These are phyloP conservation scores for Oenanthe melanoleuca DNA, from an alignment of 2,113 vertebrate genomes.

Conservation along the genomic window DNA sequence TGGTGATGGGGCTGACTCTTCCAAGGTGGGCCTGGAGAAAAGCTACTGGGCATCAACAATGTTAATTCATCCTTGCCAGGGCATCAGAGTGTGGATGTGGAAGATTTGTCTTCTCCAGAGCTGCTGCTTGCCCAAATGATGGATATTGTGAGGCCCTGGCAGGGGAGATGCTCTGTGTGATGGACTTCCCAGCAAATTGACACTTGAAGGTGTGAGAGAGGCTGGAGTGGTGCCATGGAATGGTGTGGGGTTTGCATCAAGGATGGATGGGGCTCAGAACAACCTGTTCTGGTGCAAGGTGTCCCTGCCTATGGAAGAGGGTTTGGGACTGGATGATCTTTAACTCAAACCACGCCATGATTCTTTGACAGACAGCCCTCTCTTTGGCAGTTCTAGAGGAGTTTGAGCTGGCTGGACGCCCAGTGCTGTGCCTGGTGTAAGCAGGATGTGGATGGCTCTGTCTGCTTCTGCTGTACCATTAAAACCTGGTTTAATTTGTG, in stretches of 20 bases:
- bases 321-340: background rate
- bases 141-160: background rate
- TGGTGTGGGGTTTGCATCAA: background rate
- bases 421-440: background rate
- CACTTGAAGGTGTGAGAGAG: rapidly evolving
- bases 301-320: background rate
- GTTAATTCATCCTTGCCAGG: background rate
- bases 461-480: background rate
- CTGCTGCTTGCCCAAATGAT: background rate
- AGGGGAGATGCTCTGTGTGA: background rate
- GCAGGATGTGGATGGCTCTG: background rate
- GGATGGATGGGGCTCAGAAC: rapidly evolving
- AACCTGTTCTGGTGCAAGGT: rapidly evolving
- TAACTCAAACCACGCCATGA: background rate
- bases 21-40: background rate
- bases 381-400: background rate
- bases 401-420: background rate
- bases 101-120: background rate
- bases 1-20: background rate
- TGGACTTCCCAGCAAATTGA: background rate
- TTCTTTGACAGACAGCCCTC: background rate
- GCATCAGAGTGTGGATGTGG: background rate
- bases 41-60: background rate
- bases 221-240: background rate
- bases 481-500: background rate